phyloP scores from a whole-genome alignment of 2,113 vertebrate genomes.

The Puma concolor region DNA sequence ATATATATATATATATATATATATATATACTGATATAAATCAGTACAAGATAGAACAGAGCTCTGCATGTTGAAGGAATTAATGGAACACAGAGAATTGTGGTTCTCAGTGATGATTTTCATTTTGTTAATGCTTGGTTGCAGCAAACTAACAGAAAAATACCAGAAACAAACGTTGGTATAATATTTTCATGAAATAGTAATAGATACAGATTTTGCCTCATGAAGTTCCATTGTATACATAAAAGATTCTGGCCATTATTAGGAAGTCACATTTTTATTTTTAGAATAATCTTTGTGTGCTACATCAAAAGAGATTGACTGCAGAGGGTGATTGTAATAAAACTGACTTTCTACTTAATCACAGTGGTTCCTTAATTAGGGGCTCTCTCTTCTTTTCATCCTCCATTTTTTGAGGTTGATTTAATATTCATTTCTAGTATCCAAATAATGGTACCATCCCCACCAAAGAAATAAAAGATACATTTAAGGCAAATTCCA shows the following conservation, averaged over 20 bases:
- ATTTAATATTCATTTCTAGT: conserved; percentile 6
- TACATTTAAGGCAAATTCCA: not conserved
- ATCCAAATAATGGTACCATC: not conserved
- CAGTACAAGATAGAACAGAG: not conserved
- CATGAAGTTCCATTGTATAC: not conserved
- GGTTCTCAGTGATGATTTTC: not conserved
- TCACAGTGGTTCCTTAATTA: not conserved
- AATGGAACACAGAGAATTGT: not conserved
- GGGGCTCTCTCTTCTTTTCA: not conserved
- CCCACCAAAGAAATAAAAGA: not conserved
- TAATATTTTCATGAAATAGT: not conserved
- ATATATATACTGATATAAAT: not conserved
- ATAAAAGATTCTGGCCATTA: not conserved
- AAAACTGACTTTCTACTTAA: not conserved
- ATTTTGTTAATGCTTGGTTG: not conserved
- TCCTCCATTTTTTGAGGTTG: not conserved
- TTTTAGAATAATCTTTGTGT: not conserved
- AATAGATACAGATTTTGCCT: not conserved
- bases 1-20: no score
- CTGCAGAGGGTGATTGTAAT: not conserved
- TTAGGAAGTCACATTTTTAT: not conserved
- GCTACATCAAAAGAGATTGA: not conserved
- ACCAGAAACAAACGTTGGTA: not conserved
- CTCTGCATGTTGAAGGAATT: not conserved
- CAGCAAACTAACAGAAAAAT: not conserved